Conservation (phyloP, 2,113 vertebrate species). For the Orthochromis malagaraziensis region DNA sequence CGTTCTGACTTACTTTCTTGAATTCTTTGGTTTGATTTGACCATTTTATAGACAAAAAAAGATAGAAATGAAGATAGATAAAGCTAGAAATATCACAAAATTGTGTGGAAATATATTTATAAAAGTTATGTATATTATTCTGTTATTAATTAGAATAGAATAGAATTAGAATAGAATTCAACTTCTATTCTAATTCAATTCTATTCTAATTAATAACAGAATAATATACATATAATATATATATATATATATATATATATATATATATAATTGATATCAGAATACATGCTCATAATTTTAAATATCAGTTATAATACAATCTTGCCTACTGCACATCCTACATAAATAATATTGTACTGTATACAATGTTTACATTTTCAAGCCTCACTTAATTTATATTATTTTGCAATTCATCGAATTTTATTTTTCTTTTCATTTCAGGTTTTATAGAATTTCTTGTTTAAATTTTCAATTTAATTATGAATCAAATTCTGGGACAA, state of each 20-base stretch:
- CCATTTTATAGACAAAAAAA: neutral
- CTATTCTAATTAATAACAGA: no score
- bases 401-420: neutral
- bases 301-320: neutral
- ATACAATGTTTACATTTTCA: neutral
- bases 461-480: neutral
- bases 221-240: no score
- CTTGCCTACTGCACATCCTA: neutral
- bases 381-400: neutral
- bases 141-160: neutral
- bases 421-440: neutral
- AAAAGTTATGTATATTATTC: neutral
- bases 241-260: no score
- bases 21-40: neutral
- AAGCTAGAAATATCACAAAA: neutral
- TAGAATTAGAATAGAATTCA: no score
- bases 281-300: neutral
- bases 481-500: neutral
- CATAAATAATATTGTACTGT: neutral
- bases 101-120: neutral
- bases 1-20: neutral
- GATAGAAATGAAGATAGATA: neutral
- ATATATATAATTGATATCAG: neutral
- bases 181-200: no score
- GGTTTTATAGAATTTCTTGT: neutral